Evolutionary conservation across 2,113 vertebrate genomes (phyloP).

Genomic region (Toxotes chatareus): DNA sequence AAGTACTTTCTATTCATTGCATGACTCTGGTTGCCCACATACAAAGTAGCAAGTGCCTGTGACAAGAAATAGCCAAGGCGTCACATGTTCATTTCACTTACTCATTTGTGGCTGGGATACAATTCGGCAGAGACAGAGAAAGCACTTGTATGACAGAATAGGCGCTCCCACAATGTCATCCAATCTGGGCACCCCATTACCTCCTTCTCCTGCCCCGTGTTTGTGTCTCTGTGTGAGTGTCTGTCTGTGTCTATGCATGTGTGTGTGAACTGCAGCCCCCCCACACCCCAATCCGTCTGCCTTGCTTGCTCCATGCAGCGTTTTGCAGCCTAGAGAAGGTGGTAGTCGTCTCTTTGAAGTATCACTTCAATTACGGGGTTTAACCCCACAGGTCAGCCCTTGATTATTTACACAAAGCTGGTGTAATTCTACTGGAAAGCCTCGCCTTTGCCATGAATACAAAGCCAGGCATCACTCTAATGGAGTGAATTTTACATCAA

Average conservation of each 20-base stretch:
- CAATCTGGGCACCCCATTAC: constrained; percentile 77
- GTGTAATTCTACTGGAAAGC: constrained; percentile 94
- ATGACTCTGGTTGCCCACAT: constrained; percentile 67
- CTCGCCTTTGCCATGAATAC: constrained; percentile 89
- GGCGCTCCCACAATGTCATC: constrained; percentile 87
- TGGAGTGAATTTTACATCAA: constrained; percentile 89
- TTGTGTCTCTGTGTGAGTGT: constrained; percentile 29
- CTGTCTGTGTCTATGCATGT: constrained; percentile 43
- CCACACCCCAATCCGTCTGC: constrained; percentile 77
- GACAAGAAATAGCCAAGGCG: constrained; percentile 78
- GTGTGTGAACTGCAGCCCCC: constrained; percentile 65
- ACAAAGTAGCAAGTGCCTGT: constrained; percentile 23
- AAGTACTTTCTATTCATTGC: constrained; percentile 25
- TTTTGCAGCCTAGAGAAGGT: constrained; percentile 87
- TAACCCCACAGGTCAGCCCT: constrained; percentile 96
- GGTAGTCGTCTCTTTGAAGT: constrained; percentile 97
- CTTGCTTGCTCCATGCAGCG: constrained; percentile 83
- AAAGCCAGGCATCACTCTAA: constrained; percentile 85
- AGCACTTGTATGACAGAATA: constrained; percentile 91
- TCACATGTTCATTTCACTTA: constrained; percentile 87
- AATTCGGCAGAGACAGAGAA: constrained; percentile 86
- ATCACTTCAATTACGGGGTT: constrained; percentile 99
- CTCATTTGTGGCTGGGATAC: constrained; percentile 89
- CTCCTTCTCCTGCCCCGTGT: constrained; percentile 64
- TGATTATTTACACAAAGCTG: constrained; percentile 99